Base-by-base conservation (phyloP, 30 jellyfish, hydroid and myxozoan species). In the Haliclystus octoradiatus region DNA sequence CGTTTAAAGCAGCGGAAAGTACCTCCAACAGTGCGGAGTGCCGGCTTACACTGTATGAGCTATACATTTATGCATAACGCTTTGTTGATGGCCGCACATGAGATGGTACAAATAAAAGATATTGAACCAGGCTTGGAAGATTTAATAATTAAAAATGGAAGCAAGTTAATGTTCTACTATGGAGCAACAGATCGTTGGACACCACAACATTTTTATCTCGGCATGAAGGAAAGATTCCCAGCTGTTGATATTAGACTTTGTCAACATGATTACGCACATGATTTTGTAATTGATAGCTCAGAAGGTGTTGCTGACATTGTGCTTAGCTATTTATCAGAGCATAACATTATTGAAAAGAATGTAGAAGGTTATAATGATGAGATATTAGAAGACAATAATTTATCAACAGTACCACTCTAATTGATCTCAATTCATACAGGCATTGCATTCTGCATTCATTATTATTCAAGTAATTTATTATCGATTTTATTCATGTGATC, bases 271-370 rank as follows among this genome's bases (percentile, higher is more conserved):
- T 84, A 62, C 67, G 79, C 67, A 19, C 95, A 84, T 72, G 95
- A 84, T 72, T 84, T 84, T 71, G 93, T 84, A n/a, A 77, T 84
- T 26, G 95, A 84, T 34, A 68, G 80, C 31, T 84, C 95, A 3
- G 81, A 71, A 31, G 89, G 66, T 1, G 95, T 84, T 13, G 95
- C 95, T 5, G 73, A 66, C 22, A 31, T 76, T 3, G 82, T 71
- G 49, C 76, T 84, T 80, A 86, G 53, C 51, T 72, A 72, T 73
- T 46, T 76, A 3, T 15, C 67, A 29, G 75, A 65, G 30, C 69
- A 63, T n/a, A 65, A 40, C 19, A 9, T 40, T 19, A 40, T 40
- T 40, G 57, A 40, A 5, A 19, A 5, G 19, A 40, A 40, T 19
- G 57, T n/a, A n/a, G n/a, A n/a, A n/a, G n/a, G n/a, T n/a, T n/a